Conservation (phyloP, 2,113 vertebrate genomes). For the Speoplatyrhinus poulsoni region DNA sequence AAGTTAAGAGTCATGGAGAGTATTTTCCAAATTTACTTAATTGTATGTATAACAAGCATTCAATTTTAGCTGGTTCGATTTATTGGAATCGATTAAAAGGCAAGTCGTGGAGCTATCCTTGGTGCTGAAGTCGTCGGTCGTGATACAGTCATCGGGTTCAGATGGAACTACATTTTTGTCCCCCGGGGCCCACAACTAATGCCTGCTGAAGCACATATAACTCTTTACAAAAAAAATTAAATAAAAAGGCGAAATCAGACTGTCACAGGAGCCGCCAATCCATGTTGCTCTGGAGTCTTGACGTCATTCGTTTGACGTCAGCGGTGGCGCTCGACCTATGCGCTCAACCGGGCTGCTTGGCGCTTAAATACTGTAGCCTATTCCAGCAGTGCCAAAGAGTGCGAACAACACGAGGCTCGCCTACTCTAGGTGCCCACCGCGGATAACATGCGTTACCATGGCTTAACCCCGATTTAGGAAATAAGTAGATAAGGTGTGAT, state of each 20-base stretch:
- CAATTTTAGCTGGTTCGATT: neutral
- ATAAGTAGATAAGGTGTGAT: neutral
- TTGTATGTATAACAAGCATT: neutral
- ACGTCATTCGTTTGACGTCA: slow-evolving; percentile 68
- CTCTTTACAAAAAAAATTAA: too few relatives aligned
- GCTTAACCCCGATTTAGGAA: too few relatives aligned
- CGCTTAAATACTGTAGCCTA: slow-evolving; percentile 44
- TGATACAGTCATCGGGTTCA: neutral
- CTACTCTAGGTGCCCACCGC: slow-evolving; percentile 14
- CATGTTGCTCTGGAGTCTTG: neutral
- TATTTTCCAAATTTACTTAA: too few relatives aligned
- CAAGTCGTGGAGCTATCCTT: slow-evolving; percentile 50
- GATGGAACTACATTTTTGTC: neutral
- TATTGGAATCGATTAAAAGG: neutral
- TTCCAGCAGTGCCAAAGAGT: slow-evolving; percentile 20
- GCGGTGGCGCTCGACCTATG: slow-evolving; percentile 6
- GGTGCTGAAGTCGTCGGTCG: slow-evolving; percentile 52
- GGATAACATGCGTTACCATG: neutral
- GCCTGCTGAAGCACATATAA: too few relatives aligned
- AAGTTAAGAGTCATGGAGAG: too few relatives aligned
- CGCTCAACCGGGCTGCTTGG: neutral
- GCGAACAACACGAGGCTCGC: slow-evolving; percentile 34
- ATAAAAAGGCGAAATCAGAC: slow-evolving; percentile 6
- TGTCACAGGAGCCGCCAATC: neutral
- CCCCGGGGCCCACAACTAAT: neutral